Evolutionary conservation across 1,140 invertebrate genomes (phyloP).

Genomic region (Panulirus ornatus): DNA sequence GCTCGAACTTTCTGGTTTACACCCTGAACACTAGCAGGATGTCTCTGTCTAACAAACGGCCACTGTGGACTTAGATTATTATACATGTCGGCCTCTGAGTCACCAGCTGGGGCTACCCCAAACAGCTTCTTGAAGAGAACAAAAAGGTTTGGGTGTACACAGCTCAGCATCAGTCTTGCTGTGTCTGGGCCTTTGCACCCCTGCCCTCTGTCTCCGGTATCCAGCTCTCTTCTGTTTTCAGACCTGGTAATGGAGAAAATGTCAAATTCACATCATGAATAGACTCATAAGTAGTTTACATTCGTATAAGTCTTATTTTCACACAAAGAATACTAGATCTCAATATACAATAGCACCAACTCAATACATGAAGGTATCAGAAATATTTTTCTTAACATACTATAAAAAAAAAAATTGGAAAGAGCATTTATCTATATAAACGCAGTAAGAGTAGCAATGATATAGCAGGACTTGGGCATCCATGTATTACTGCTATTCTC

Average conservation of each 20-base stretch:
- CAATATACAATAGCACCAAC: not conserved
- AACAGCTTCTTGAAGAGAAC: slow-evolving; percentile 69
- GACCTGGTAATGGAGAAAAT: not conserved
- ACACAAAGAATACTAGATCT: not conserved
- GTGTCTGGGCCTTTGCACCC: slow-evolving; percentile 45
- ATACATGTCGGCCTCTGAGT: slow-evolving; percentile 69
- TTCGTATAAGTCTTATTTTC: not conserved
- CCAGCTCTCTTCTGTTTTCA: slow-evolving; percentile 23
- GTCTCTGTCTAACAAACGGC: slow-evolving; percentile 66
- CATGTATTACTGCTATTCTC: no score
- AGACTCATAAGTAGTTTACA: not conserved
- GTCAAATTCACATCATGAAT: not conserved
- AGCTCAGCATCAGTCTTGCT: slow-evolving; percentile 69
- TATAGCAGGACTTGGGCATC: no score
- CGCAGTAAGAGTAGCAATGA: no score
- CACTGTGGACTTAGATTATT: slow-evolving; percentile 65
- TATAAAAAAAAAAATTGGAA: not conserved
- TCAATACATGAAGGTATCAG: not conserved
- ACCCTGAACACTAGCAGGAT: slow-evolving; percentile 51
- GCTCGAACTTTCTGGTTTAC: slow-evolving; percentile 65
- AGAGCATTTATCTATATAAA: no score
- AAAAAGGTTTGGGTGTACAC: slow-evolving; percentile 71
- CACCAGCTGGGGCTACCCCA: slow-evolving; percentile 60
- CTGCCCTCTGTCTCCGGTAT: slow-evolving; percentile 48
- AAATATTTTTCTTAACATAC: not conserved